Conservation (phyloP, 2,797 vertebrate species). For the Rhabdophis nuchalis region DNA sequence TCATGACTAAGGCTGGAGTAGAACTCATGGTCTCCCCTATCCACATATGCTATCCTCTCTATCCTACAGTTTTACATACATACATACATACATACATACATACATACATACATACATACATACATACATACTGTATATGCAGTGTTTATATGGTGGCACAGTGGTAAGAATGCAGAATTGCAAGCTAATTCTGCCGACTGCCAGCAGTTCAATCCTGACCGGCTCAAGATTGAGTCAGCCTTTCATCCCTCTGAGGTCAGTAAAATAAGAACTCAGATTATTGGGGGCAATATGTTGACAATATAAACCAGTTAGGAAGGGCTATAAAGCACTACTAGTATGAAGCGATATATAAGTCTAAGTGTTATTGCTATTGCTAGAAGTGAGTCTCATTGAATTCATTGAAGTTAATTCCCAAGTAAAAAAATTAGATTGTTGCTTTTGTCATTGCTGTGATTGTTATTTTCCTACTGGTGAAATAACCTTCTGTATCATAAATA, state of each 20-base stretch:
- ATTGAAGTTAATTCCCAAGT: neutral
- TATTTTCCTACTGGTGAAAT: neutral
- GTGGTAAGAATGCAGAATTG: neutral
- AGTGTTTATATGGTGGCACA: neutral
- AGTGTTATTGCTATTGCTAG: neutral
- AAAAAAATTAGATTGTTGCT: neutral
- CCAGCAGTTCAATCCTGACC: neutral
- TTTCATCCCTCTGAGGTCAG: neutral
- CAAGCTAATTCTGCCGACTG: neutral
- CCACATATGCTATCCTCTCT: neutral
- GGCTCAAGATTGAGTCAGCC: neutral
- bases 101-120: neutral
- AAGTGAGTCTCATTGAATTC: neutral
- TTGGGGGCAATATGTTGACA: neutral
- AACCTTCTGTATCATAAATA: neutral
- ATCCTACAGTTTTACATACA: neutral
- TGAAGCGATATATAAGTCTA: neutral
- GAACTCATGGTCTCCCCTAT: neutral
- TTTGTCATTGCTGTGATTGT: neutral
- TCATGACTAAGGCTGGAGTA: neutral
- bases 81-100: neutral
- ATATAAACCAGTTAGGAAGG: neutral
- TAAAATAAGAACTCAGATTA: neutral
- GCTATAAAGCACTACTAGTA: neutral
- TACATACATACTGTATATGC: neutral